A percentile compares a stretch with the other conserved stretches of the same genome.
These are phyloP conservation scores for Polydrusus cervinus DNA, from an alignment of 2,888 invertebrate species.

Conservation along the genomic window DNA sequence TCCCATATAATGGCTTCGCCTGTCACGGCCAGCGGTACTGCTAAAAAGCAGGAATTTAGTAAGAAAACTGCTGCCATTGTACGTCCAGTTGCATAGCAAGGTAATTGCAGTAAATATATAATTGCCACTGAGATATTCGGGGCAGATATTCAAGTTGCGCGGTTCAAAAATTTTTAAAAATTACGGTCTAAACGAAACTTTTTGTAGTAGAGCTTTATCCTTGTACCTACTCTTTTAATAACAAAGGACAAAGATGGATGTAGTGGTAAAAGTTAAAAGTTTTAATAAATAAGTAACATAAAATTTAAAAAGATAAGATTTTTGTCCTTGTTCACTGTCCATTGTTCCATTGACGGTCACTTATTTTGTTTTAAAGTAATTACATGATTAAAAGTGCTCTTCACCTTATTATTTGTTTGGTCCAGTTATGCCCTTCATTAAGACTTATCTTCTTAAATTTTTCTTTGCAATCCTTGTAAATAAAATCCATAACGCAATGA, in stretches of 20 bases:
- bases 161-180: slow-evolving; percentile 27
- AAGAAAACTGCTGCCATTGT: slow-evolving; percentile 52
- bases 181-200: slow-evolving; percentile 3
- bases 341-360: too few relatives aligned
- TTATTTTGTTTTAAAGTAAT: too few relatives aligned
- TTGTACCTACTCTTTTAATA: background rate
- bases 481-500: too few relatives aligned
- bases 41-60: slow-evolving; percentile 58
- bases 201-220: background rate
- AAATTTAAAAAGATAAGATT: background rate
- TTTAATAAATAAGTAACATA: too few relatives aligned
- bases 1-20: slow-evolving; percentile 63
- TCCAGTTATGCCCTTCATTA: too few relatives aligned
- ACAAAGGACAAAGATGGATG: too few relatives aligned
- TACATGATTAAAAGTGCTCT: too few relatives aligned
- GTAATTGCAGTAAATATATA: slow-evolving; percentile 65
- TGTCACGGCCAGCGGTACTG: slow-evolving; percentile 54
- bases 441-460: too few relatives aligned
- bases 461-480: too few relatives aligned
- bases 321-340: too few relatives aligned
- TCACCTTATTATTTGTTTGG: too few relatives aligned
- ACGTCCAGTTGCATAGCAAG: slow-evolving; percentile 60
- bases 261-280: too few relatives aligned
- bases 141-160: slow-evolving; percentile 32
- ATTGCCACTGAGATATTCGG: slow-evolving; percentile 52